Evolutionary conservation across 2,888 invertebrate genomes (phyloP), one percentile per base, ranked within the genome.

Genomic region (Volucella inanis): DNA sequence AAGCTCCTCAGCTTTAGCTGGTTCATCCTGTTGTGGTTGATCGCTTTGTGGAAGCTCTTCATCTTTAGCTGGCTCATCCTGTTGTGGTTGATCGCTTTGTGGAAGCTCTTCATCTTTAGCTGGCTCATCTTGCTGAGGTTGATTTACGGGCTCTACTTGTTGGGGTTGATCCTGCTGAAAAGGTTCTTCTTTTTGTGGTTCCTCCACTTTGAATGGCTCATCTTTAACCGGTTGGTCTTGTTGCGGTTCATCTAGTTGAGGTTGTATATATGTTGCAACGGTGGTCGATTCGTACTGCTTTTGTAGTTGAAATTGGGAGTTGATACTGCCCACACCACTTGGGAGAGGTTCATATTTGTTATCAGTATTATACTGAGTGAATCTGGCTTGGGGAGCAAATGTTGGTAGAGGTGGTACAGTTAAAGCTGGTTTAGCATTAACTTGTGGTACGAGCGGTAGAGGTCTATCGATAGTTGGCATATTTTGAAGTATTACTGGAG

Each of bases 381-480:
- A 79, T 71, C 84, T 65, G n/a, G 83, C 52, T 11, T 74, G 68
- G 1, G 78, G 62, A 2, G 41, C 59, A 8, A 49, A 18, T n/a
- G 82, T 14, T 54, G 38, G 50, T 1, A 64, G 11, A 10, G 57
- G 64, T 22, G 74, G 62, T 11, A 8, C 3, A 43, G 15, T 39
- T 10, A 2, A 9, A 47, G 1, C 4, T 43, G 67, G n/a, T 57
- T 18, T 47, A 31, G 55, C 15, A 61, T 10, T 2, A 31, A 31
- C 6, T 38, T 75, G 38, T 10, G 31, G 49, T 3, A 41, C 15
- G 9, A 3, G 14, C 14, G 12, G 45, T 2, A 65, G 41, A 3
- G 84, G 84, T 45, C 72, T 76, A 14, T 85, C 81, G 52, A 50
- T 59, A 12, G 76, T 85, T 22, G 85, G 81, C 76, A 77, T 76